Evolutionary conservation across 2,888 invertebrate species (phyloP).

Genomic region (Drosophila nr. perissopoda): DNA sequence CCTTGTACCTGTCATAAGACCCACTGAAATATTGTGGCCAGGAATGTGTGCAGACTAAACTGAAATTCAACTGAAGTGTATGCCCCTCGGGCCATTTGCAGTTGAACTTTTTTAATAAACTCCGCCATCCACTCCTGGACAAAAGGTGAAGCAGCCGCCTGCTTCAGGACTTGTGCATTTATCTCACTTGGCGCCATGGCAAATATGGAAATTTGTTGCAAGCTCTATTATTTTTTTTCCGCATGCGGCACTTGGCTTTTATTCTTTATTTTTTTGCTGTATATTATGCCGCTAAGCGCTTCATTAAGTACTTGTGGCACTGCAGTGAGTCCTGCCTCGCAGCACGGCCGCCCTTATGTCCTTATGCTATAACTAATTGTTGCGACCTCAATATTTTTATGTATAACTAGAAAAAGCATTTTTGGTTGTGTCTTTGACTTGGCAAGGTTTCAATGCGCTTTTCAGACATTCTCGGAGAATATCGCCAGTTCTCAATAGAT

Average conservation of each 20-base stretch:
- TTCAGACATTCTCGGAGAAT: background rate
- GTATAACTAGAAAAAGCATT: background rate
- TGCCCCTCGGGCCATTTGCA: slow-evolving; percentile 39
- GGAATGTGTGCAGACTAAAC: slow-evolving; percentile 38
- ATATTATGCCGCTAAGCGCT: slow-evolving; percentile 63
- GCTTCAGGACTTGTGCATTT: slow-evolving; percentile 67
- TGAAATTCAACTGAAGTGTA: slow-evolving; percentile 14
- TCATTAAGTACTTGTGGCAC: slow-evolving; percentile 73
- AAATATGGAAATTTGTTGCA: slow-evolving; percentile 68
- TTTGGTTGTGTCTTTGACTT: background rate
- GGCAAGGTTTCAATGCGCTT: background rate
- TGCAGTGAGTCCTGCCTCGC: slow-evolving; percentile 43
- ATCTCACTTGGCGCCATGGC: slow-evolving; percentile 69
- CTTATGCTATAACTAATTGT: slow-evolving; percentile 78
- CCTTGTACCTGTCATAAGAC: slow-evolving; percentile 75
- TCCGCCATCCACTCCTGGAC: slow-evolving; percentile 24
- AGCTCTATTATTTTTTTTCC: slow-evolving; percentile 3
- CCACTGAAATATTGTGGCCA: slow-evolving; percentile 74
- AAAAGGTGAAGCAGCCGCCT: slow-evolving; percentile 21
- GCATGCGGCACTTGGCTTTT: slow-evolving; percentile 19
- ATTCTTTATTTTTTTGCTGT: slow-evolving; percentile 9
- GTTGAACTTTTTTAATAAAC: slow-evolving; percentile 55
- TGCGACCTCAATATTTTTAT: slow-evolving; percentile 56
- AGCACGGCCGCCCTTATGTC: slow-evolving; percentile 51
- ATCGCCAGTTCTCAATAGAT: background rate